Evolutionary conservation across 2,797 vertebrate genomes (phyloP), one percentile per base, ranked within the genome.

Genomic region (Phrynocephalus vlangalii): DNA sequence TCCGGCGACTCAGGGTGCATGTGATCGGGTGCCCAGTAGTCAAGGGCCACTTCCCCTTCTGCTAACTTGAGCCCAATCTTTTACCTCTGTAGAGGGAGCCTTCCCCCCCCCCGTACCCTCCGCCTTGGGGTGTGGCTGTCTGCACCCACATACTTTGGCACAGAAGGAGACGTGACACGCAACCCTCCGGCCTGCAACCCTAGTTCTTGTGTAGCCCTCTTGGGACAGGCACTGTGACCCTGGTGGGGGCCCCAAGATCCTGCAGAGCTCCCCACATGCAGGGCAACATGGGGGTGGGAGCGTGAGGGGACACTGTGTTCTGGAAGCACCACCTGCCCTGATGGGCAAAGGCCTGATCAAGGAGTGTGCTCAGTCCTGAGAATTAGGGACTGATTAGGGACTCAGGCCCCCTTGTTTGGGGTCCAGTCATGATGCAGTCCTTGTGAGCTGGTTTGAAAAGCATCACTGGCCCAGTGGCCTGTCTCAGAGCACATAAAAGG

Each of bases 341-440:
- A 5, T 24, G 71, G 78, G 18, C 28, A 26, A 22, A 72, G 68
- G 18, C 9, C 0, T 0, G 22, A 22, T 52, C 63, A 85, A 89
- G 60, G 78, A 9, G n/a, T 0, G 0, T 0, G 11, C 50, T 67
- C 84, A 18, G 26, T 15, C 20, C 1, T 4, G 18, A 48, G 16
- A 13, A 6, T 72, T 28, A 9, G 18, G 20, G 6, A 9, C 38
- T 44, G 38, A 44, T 44, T 44, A 44, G 38, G 38, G 38, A 44
- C 38, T 44, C 38, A 3, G 3, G 38, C 38, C 18, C 5, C 24
- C 22, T 63, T 67, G 56, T 87, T 71, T 52, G 68, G 86, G 30
- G 10, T 77, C 10, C 48, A 30, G 52, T 52, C 60, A 26, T n/a
- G 3, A 7, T 9, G 26, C 38, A 44, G 38, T 28, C 30, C 22